phyloP scores from a whole-genome alignment of 2,113 vertebrate genomes.

The Clarias batrachus region DNA sequence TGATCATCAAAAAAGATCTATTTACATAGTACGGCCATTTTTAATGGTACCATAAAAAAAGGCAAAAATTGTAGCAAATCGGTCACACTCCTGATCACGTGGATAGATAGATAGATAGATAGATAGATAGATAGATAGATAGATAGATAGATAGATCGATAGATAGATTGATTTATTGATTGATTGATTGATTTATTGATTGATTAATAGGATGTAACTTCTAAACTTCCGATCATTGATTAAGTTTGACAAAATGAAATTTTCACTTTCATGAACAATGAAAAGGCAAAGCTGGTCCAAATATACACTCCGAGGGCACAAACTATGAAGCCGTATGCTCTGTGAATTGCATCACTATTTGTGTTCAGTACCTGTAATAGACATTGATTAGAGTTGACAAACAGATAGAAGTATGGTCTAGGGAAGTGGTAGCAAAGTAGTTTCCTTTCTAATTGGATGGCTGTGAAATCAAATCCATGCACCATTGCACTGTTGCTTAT shows the following conservation, averaged over 20 bases:
- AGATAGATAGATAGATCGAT: neutral
- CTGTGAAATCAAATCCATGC: neutral
- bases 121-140: neutral
- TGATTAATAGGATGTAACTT: neutral
- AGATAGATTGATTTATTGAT: neutral
- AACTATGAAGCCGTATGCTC: neutral
- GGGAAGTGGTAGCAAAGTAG: neutral
- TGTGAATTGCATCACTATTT: neutral
- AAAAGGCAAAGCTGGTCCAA: neutral
- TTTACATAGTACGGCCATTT: neutral
- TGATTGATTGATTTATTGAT: neutral
- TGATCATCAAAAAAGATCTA: neutral
- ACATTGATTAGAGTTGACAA: neutral
- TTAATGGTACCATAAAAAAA: too few species aligned
- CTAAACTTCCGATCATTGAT: neutral
- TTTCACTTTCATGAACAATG: neutral
- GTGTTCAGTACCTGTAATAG: neutral
- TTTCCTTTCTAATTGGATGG: neutral
- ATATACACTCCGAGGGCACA: neutral
- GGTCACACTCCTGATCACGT: neutral
- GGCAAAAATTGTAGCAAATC: too few species aligned
- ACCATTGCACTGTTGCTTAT: neutral
- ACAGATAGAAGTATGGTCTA: neutral
- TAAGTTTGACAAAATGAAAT: neutral
- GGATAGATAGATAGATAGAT: neutral